Evolutionary conservation across 2,888 invertebrate genomes (phyloP).

Genomic region (Acrobasis consociella): DNA sequence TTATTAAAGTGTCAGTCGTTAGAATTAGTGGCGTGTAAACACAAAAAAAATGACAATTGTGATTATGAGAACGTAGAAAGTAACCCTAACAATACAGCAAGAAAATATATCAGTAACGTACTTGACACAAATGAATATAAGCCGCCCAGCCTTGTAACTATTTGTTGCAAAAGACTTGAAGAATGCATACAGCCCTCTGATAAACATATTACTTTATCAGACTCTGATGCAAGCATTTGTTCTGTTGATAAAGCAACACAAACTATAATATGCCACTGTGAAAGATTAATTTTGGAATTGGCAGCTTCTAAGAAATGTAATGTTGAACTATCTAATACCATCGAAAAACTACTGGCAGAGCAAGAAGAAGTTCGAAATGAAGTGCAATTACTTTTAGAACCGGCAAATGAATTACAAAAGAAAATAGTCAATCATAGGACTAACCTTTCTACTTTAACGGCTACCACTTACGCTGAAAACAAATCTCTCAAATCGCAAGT

Average conservation of each 20-base stretch:
- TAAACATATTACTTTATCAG: constrained; percentile 37
- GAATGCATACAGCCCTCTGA: constrained; percentile 51
- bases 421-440: constrained; percentile 68
- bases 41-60: constrained; percentile 28
- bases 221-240: constrained; percentile 36
- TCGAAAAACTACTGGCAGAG: constrained; percentile 54
- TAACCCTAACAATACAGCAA: constrained; percentile 11
- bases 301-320: constrained; percentile 47
- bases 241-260: constrained; percentile 30
- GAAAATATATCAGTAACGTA: constrained; percentile 28
- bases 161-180: constrained; percentile 61
- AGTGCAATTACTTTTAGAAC: constrained; percentile 56
- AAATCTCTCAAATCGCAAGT: constrained; percentile 66
- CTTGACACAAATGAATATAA: constrained; percentile 34
- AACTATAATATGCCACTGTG: constrained; percentile 42
- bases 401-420: constrained; percentile 63
- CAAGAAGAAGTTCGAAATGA: constrained; percentile 56
- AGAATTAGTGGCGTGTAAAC: constrained; percentile 24
- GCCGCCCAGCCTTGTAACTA: constrained; percentile 63
- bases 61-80: constrained; percentile 26
- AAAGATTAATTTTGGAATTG: constrained; percentile 40
- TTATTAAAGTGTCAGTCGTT: constrained; percentile 36
- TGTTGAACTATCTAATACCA: constrained; percentile 38
- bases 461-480: constrained; percentile 74
- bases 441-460: constrained; percentile 68